A percentile compares a stretch with the other conserved stretches of the same genome.
phyloP scores from a whole-genome alignment of 2,797 vertebrate genomes.

The Moxostoma hubbsi region DNA sequence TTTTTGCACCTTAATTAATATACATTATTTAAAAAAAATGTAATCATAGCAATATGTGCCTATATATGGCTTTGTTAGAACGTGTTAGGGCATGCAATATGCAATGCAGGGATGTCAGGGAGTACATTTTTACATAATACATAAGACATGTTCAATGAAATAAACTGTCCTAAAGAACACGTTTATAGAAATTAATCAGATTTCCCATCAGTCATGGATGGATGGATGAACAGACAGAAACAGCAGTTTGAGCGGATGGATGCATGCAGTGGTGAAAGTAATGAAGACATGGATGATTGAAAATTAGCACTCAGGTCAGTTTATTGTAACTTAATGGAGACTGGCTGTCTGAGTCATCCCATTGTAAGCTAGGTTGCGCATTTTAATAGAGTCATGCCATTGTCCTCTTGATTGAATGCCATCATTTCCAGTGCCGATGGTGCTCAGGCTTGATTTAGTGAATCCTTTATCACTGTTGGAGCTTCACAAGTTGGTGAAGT shows the following conservation, averaged over 20 bases:
- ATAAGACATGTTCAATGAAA: too few species aligned
- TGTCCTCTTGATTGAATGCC: slow-evolving; percentile 37
- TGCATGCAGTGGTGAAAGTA: slow-evolving; percentile 9
- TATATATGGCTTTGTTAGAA: too few species aligned
- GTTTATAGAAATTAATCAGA: too few species aligned
- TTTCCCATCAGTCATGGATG: neutral
- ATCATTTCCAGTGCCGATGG: neutral
- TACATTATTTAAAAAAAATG: too few species aligned
- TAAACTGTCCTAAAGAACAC: too few species aligned
- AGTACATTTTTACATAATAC: too few species aligned
- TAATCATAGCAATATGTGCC: too few species aligned
- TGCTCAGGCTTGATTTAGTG: slow-evolving; percentile 32
- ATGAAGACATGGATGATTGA: slow-evolving; percentile 36
- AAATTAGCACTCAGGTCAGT: slow-evolving; percentile 48
- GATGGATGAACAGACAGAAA: slow-evolving; percentile 23
- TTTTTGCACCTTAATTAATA: too few species aligned
- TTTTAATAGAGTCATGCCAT: slow-evolving; percentile 42
- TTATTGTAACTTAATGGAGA: slow-evolving; percentile 41
- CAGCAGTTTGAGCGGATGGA: slow-evolving; percentile 7
- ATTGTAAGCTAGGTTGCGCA: slow-evolving; percentile 5
- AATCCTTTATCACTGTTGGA: slow-evolving; percentile 9
- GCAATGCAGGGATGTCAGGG: too few species aligned
- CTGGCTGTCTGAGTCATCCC: slow-evolving; percentile 25
- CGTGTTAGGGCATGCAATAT: too few species aligned
- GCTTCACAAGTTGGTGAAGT: slow-evolving; percentile 14